phyloP scores from a whole-genome alignment of 2,888 invertebrate genomes.

The Cremastobaeus sp. region DNA sequence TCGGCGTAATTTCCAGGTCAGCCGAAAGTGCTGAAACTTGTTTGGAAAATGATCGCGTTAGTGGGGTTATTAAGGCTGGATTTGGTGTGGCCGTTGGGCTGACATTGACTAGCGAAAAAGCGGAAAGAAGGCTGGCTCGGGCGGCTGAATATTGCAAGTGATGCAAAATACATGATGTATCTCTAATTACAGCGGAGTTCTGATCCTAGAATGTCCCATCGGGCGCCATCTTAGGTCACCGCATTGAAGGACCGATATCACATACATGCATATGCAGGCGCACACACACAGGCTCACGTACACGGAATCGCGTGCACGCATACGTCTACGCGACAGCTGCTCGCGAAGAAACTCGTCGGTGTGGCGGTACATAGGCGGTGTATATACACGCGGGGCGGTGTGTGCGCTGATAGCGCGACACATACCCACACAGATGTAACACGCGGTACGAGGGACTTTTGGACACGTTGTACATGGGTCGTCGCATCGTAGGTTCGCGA shows the following conservation, averaged over 20 bases:
- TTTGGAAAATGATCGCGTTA: too few species aligned
- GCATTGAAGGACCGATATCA: conserved; percentile 42
- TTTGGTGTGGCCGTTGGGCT: too few species aligned
- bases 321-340: conserved; percentile 16
- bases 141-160: too few species aligned
- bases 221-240: conserved; percentile 57
- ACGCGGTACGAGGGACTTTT: conserved; percentile 68
- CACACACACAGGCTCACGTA: conserved; percentile 11
- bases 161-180: conserved; percentile 43
- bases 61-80: too few species aligned
- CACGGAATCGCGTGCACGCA: conserved; percentile 24
- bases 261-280: conserved; percentile 1
- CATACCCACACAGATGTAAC: conserved; percentile 62
- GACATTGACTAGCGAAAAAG: too few species aligned
- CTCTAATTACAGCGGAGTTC: conserved; percentile 50
- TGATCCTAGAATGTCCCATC: conserved; percentile 54
- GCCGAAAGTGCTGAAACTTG: too few species aligned
- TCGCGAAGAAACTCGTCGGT: conserved; percentile 58
- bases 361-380: background rate
- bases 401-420: too few species aligned
- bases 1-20: too few species aligned
- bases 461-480: conserved; percentile 60
- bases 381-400: conserved; percentile 6
- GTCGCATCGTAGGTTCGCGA: conserved; percentile 69
- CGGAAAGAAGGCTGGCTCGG: too few species aligned